Conservation (phyloP, 1,140 invertebrate genomes). For the Maconellicoccus hirsutus region DNA sequence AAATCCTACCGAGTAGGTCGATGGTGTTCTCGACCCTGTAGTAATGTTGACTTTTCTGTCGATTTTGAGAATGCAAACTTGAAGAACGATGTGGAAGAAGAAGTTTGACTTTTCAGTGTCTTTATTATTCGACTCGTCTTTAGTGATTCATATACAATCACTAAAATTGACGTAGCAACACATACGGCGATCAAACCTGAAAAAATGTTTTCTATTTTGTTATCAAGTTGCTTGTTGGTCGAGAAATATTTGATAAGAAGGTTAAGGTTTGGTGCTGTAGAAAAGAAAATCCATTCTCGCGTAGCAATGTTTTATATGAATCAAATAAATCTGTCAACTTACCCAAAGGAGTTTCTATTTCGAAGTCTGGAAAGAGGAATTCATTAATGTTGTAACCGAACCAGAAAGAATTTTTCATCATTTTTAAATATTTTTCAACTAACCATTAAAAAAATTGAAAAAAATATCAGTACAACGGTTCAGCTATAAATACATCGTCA, state of each 20-base stretch:
- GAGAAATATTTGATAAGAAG: too few relatives aligned
- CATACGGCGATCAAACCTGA: not conserved
- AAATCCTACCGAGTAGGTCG: not conserved
- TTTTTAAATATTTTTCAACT: not conserved
- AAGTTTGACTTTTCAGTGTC: not conserved
- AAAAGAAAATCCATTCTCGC: too few relatives aligned
- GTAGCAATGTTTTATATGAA: too few relatives aligned
- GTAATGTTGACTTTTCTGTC: not conserved
- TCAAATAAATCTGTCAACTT: not conserved
- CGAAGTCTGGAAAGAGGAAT: not conserved
- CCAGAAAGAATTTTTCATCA: not conserved
- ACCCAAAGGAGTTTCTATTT: not conserved
- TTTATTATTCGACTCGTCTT: not conserved
- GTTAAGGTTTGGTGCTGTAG: too few relatives aligned
- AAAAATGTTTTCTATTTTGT: not conserved
- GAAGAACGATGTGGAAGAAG: not conserved
- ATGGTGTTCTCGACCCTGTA: not conserved
- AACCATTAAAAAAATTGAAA: not conserved
- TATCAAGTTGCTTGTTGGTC: too few relatives aligned
- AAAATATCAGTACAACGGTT: not conserved
- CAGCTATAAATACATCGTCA: too few relatives aligned
- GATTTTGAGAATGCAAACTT: not conserved
- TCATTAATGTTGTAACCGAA: not conserved
- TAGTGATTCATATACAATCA: not conserved
- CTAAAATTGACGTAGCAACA: not conserved